These are phyloP conservation scores for Drosophila pallidifrons DNA, from an alignment of 1,140 invertebrate species.

Conservation along the genomic window DNA sequence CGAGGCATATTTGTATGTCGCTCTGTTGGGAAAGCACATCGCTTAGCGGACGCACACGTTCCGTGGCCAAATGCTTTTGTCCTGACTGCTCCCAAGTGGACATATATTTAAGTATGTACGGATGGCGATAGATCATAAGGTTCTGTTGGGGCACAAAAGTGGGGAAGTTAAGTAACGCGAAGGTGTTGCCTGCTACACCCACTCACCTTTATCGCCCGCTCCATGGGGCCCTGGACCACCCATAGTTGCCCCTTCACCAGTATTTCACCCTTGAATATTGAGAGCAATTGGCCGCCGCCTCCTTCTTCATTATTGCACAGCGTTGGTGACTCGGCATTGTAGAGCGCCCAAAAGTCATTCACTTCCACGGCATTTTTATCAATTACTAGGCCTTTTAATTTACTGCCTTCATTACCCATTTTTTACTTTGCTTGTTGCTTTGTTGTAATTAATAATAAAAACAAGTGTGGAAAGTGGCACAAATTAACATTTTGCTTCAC, in stretches of 20 bases:
- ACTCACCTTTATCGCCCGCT: conserved; percentile 90
- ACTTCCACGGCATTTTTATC: conserved; percentile 91
- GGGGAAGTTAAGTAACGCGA: too few relatives aligned
- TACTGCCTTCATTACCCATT: conserved; percentile 92
- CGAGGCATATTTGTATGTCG: conserved; percentile 91
- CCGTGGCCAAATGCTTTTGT: conserved; percentile 90
- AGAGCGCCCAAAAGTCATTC: conserved; percentile 91
- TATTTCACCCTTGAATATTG: conserved; percentile 90
- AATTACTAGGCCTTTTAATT: conserved; percentile 89
- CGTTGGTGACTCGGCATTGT: conserved; percentile 88
- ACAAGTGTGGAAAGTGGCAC: conserved; percentile 22
- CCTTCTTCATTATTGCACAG: conserved; percentile 86
- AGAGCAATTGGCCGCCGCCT: conserved; percentile 88
- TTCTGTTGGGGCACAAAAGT: conserved; percentile 87
- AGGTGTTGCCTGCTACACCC: conserved; percentile 34
- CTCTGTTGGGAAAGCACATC: conserved; percentile 88
- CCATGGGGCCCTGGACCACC: conserved; percentile 88
- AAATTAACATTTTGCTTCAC: conserved; percentile 29
- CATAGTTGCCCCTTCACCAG: conserved; percentile 87
- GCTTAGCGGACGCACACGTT: conserved; percentile 90
- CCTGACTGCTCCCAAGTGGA: conserved; percentile 91
- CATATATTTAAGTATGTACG: conserved; percentile 91
- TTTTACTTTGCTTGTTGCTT: conserved; percentile 9
- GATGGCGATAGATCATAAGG: conserved; percentile 92
- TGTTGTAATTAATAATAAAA: conserved; percentile 41